Evolutionary conservation across 2,113 vertebrate genomes (phyloP).

Genomic region (Todiramphus chloris): DNA sequence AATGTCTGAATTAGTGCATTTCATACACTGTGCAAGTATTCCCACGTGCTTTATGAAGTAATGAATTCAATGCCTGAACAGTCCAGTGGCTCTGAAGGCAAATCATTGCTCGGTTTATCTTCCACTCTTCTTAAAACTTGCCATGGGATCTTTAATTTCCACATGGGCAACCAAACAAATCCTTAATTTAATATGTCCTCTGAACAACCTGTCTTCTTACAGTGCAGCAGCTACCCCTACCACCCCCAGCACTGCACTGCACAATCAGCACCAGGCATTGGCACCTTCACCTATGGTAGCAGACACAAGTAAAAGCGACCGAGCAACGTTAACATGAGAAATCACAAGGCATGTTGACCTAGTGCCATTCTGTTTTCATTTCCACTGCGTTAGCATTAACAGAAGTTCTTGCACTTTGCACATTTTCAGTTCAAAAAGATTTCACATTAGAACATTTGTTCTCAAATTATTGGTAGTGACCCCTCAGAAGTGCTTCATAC

Average conservation of each 20-base stretch:
- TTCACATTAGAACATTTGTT: slow-evolving; percentile 4
- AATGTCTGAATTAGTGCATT: background rate
- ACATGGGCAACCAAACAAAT: background rate
- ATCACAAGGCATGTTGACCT: background rate
- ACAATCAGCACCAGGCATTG: background rate
- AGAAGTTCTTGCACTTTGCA: background rate
- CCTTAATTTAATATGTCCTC: background rate
- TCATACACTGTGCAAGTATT: background rate
- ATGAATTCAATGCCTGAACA: slow-evolving; percentile 24
- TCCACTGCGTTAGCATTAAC: background rate
- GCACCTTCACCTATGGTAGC: background rate
- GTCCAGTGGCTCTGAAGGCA: background rate
- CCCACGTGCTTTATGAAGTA: background rate
- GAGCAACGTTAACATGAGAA: background rate
- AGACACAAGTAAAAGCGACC: background rate
- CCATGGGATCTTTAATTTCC: slow-evolving; percentile 23
- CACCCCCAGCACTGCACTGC: background rate
- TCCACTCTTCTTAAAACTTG: slow-evolving; percentile 2
- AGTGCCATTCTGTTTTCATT: background rate
- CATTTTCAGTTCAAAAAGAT: background rate
- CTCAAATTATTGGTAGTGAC: background rate
- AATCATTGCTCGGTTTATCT: slow-evolving; percentile 2
- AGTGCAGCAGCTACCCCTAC: slow-evolving; percentile 18
- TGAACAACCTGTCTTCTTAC: background rate
- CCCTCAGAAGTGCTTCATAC: background rate